phyloP scores from a whole-genome alignment of 2,888 invertebrate genomes.

The Idaea straminata region DNA sequence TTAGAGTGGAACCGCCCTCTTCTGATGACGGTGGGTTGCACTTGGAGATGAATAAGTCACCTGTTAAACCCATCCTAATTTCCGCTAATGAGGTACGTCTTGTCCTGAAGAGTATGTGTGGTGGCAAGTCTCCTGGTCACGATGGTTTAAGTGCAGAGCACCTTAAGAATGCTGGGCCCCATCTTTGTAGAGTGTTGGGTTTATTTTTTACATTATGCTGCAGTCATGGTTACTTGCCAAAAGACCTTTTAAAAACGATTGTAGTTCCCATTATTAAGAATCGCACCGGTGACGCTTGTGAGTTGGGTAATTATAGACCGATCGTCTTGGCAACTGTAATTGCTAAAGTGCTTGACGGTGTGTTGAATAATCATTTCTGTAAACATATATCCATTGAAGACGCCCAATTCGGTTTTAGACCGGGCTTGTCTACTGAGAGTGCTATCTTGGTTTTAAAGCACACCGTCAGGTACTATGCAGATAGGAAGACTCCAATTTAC shows the following conservation, averaged over 20 bases:
- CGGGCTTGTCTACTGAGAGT: not conserved
- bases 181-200: slow-evolving; percentile 17
- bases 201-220: slow-evolving; percentile 21
- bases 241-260: not conserved
- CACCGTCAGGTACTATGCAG: not conserved
- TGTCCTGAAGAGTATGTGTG: not conserved
- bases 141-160: slow-evolving; percentile 23
- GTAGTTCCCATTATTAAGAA: slow-evolving; percentile 3
- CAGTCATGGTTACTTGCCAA: not conserved
- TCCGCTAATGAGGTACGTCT: slow-evolving; percentile 5
- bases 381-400: too few relatives aligned
- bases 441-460: not conserved
- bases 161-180: too few relatives aligned
- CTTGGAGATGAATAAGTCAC: not conserved
- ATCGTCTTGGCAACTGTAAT: not conserved
- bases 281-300: not conserved
- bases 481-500: not conserved
- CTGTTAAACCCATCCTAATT: not conserved
- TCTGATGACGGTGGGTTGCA: not conserved
- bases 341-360: not conserved
- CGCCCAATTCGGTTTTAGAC: not conserved
- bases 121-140: slow-evolving; percentile 17
- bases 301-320: not conserved
- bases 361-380: too few relatives aligned
- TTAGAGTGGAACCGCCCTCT: not conserved